Percentiles rank a stretch among this genome's conserved stretches.
Conservation (phyloP, 92 coral and sea anemone genomes). For the Pocillopora meandrina region DNA sequence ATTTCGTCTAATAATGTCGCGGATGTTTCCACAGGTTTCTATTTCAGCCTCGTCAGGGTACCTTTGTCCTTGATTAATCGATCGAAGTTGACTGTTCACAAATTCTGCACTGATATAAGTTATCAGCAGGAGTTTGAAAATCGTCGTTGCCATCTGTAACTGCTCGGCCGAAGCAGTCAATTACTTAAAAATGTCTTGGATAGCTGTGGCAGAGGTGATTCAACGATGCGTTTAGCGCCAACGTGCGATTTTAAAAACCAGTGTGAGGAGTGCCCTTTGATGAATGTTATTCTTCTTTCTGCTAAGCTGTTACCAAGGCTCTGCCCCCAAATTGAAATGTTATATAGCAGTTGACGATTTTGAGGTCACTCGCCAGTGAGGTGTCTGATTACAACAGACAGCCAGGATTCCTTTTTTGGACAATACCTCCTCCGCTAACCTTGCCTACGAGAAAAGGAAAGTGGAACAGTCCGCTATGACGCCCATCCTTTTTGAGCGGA, state of each 20-base stretch:
- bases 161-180: conserved; percentile 2
- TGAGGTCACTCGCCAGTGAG: background rate
- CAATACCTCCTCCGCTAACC: conserved; percentile 1
- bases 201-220: background rate
- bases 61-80: conserved; percentile 32
- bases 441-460: too few species aligned
- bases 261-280: background rate
- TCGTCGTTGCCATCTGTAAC: conserved; percentile 8
- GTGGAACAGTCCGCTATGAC: too few species aligned
- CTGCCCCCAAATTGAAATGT: conserved; percentile 33
- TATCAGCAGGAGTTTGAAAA: conserved; percentile 38
- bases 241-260: background rate
- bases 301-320: conserved; percentile 13
- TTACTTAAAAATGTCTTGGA: background rate
- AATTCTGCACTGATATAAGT: conserved; percentile 5
- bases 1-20: conserved; percentile 86
- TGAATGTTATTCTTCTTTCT: background rate
- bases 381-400: conserved; percentile 10
- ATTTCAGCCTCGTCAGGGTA: conserved; percentile 73
- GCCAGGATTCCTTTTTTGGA: conserved; percentile 5
- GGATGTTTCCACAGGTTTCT: conserved; percentile 80
- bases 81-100: conserved; percentile 24
- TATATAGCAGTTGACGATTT: background rate
- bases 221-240: background rate
- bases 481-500: too few species aligned